Base-by-base conservation (phyloP, 2,888 invertebrate genomes). In the Heliconius charithonia region DNA sequence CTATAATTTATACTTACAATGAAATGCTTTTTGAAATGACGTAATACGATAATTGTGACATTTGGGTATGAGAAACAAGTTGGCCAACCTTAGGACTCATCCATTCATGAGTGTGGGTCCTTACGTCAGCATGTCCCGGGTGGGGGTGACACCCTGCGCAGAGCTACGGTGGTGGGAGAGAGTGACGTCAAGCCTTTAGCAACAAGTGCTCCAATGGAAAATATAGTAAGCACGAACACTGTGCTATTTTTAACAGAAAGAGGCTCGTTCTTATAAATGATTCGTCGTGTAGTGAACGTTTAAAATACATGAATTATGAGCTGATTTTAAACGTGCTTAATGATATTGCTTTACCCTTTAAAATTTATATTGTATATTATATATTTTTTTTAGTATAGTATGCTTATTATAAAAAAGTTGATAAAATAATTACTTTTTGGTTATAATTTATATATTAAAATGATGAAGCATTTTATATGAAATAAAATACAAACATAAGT, bases 181-280 rank as follows among this genome's bases (percentile, higher is more conserved):
- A 83, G 86, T 94, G 94, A 94, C 94, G 94, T 94, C 94, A 94
- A 93, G 85, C 85, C 85, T 82, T 87, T 85, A 91, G 94, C 94
- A 94, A 94, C 94, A 94, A 94, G 94, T 94, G 92, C 87, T 89
- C 84, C 85, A 81, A 88, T 88, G 87, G 87, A 88, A 87, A 87
- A 85, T 88, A 87, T 90, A 90, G 86, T 87, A 85, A 84, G 87
- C 88, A 84, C 86, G 89, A 85, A 86, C 82, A 80, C 84, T 80
- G 84, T 85, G 90, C 89, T 94, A 94, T 94, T 94, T 94, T 91
- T 94, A 93, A 87, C 88, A 87, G 76, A 83, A 87, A 88, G 86
- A 84, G 86, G 83, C 83, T 76, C 74, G 76, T 67, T 82, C 70
- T 79, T 76, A 72, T 69, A 63, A 51, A 63, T 37, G 32, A 69